Base-by-base conservation (phyloP, 1,140 invertebrate genomes). In the Drosophila truncata region DNA sequence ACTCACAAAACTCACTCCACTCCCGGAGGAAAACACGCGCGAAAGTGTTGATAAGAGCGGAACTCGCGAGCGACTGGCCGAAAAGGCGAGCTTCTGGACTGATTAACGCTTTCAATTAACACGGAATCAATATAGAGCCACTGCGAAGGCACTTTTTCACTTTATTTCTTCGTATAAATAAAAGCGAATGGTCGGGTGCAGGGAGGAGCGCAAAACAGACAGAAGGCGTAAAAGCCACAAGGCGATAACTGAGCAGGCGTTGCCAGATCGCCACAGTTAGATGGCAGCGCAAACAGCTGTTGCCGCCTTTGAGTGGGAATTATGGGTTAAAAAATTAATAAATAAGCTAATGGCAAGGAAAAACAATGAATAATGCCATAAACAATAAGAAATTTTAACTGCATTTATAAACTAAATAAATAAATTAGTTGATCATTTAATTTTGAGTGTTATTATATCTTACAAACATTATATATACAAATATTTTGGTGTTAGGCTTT, bases 101-200 rank as follows among this genome's bases (percentile, higher is more conserved):
- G 83, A 87, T 87, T 87, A 88, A 70, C 84, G 84, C 77, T 58
- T 78, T 80, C 80, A 83, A 87, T 87, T 80, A 88, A 78, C 77
- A 74, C 73, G 67, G 72, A 84, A 78, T 88, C 69, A 77, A 82
- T 83, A 82, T 80, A 70, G 69, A 71, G 71, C 27, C 54, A 76
- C 52, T 25, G 57, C 52, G 63, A 65, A n/a, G 37, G 47, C 31
- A 55, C 18, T 41, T 47, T 52, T 46, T 64, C 35, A 44, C 35
- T 57, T 55, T 25, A 62, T 58, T 55, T 55, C n/a, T 69, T 79
- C 66, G 73, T 78, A 84, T 83, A 87, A 87, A 88, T 87, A 87
- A 88, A 87, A 78, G 60, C 69, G 73, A 78, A 88, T 55, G 37
- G 80, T 66, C 49, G 58, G 35, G 67, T 65, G 62, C 60, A 69